These are phyloP conservation scores for Furcula furcula DNA, from an alignment of 2,888 invertebrate genomes.

Conservation along the genomic window DNA sequence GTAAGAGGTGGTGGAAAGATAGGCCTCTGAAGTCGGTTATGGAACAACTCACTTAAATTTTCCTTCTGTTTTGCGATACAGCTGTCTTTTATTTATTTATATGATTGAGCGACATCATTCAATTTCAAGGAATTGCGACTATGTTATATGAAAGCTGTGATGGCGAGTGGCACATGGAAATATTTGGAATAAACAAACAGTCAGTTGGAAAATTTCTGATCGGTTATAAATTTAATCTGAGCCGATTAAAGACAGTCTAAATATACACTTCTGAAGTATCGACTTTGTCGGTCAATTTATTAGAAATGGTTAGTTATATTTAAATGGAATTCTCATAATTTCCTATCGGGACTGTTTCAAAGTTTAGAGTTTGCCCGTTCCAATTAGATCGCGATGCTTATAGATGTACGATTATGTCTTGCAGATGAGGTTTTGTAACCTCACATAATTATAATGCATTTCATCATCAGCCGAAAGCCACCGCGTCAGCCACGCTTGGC, in stretches of 20 bases:
- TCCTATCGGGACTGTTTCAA: not conserved
- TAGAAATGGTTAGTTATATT: not conserved
- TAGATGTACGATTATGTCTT: too few relatives aligned
- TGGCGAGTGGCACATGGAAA: slow-evolving; percentile 24
- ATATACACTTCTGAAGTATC: slow-evolving; percentile 11
- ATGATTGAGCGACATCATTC: slow-evolving; percentile 15
- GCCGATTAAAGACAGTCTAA: slow-evolving; percentile 10
- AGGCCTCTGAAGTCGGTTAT: too few relatives aligned
- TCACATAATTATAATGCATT: too few relatives aligned
- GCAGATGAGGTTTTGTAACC: too few relatives aligned
- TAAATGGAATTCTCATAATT: not conserved
- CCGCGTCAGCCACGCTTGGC: too few relatives aligned
- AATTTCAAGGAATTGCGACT: slow-evolving; percentile 32
- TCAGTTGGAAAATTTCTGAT: slow-evolving; percentile 39
- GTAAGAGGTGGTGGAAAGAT: too few relatives aligned
- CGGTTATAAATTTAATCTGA: slow-evolving; percentile 22
- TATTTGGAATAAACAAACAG: slow-evolving; percentile 48
- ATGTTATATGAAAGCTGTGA: slow-evolving; percentile 23
- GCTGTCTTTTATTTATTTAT: too few relatives aligned
- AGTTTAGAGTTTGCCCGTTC: too few relatives aligned
- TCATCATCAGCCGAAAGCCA: too few relatives aligned
- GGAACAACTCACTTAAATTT: too few relatives aligned
- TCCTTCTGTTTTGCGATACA: too few relatives aligned
- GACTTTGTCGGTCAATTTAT: not conserved
- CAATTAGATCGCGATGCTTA: too few relatives aligned